Evolutionary conservation across 2,113 vertebrate genomes (phyloP).

Genomic region (Rhinolophus sinicus): DNA sequence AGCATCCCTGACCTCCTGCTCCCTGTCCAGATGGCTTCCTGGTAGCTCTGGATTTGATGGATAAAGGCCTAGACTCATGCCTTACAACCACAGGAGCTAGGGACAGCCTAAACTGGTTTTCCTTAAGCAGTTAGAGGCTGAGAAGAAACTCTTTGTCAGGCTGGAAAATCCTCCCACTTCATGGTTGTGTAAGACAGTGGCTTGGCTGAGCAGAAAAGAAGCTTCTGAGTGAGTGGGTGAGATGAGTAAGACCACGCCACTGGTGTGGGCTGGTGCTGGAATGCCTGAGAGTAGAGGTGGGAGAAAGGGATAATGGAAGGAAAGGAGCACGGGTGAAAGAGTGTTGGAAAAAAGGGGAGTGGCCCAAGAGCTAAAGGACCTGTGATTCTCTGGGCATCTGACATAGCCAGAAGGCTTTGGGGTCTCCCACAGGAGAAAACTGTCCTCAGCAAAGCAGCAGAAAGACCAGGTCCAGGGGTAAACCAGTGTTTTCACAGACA

Average conservation of each 20-base stretch:
- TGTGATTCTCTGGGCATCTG: background rate
- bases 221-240: background rate
- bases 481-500: background rate
- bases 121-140: background rate
- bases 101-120: background rate
- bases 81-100: background rate
- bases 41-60: background rate
- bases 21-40: background rate
- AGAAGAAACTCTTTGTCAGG: background rate
- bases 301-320: background rate
- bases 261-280: background rate
- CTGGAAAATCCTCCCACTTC: background rate
- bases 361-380: background rate
- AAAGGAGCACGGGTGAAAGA: background rate
- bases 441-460: background rate
- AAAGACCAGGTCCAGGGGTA: background rate
- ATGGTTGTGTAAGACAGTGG: background rate
- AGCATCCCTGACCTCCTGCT: background rate
- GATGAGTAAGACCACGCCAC: background rate
- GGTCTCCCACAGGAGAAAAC: background rate
- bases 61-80: background rate
- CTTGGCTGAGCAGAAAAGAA: constrained; percentile 24
- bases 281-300: background rate
- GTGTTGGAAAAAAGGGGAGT: background rate
- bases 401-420: background rate